Percentiles rank a stretch among this genome's conserved stretches.
These are phyloP conservation scores for Nycteola revayana DNA, from an alignment of 2,888 invertebrate species.

Conservation along the genomic window DNA sequence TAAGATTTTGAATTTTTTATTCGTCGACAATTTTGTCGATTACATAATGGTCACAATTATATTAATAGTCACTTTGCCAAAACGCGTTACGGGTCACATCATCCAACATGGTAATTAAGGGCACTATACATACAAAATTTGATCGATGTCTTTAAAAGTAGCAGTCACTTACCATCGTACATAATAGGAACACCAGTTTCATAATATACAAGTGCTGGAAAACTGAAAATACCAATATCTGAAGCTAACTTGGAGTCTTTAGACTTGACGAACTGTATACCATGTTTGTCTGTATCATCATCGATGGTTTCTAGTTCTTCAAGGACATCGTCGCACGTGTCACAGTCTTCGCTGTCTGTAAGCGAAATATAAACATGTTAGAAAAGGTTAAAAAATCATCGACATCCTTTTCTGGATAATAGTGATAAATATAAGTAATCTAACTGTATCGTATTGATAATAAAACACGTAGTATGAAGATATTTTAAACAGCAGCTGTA, in stretches of 20 bases:
- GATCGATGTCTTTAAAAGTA: background rate
- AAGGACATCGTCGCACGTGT: conserved; percentile 91
- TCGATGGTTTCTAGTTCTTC: conserved; percentile 96
- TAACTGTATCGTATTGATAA: no score
- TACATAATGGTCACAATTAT: no score
- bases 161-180: conserved; percentile 91
- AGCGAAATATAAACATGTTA: conserved; percentile 14
- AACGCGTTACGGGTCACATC: background rate
- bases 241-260: conserved; percentile 94
- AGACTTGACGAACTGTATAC: conserved; percentile 96
- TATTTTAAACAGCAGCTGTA: no score
- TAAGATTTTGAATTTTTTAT: no score
- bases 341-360: conserved; percentile 91
- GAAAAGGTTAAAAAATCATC: background rate
- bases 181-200: conserved; percentile 96
- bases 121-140: no score
- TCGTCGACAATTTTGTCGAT: no score
- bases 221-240: conserved; percentile 95
- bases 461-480: no score
- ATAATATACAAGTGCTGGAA: conserved; percentile 95
- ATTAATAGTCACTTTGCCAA: no score
- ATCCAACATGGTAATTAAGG: no score
- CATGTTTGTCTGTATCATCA: conserved; percentile 95
- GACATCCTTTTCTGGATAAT: no score
- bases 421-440: no score